phyloP scores from a whole-genome alignment of 2,113 vertebrate genomes.

The Archilochus colubris region DNA sequence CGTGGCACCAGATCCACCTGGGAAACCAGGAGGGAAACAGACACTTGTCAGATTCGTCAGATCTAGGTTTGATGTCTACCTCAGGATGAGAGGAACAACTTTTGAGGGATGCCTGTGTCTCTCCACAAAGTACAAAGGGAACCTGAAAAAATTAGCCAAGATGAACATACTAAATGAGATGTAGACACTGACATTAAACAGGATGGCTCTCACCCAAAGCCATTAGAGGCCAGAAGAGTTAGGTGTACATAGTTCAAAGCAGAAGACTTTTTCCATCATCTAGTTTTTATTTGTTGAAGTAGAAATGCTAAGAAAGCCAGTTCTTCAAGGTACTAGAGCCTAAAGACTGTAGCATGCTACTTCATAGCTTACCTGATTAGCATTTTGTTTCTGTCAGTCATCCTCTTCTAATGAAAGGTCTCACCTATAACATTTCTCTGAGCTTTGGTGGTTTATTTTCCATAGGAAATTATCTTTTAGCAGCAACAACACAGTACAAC shows the following conservation, averaged over 20 bases:
- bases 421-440: background rate
- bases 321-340: background rate
- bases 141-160: background rate
- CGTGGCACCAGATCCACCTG: background rate
- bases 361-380: slow-evolving; percentile 3
- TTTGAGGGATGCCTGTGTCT: background rate
- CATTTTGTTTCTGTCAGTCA: background rate
- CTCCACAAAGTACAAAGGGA: background rate
- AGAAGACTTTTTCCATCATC: background rate
- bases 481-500: background rate
- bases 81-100: fast-evolving
- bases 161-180: background rate
- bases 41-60: background rate
- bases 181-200: background rate
- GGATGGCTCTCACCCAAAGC: background rate
- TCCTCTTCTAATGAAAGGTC: background rate
- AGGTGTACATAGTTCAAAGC: background rate
- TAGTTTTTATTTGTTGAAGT: background rate
- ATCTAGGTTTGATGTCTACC: background rate
- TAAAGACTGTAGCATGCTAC: background rate
- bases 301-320: background rate
- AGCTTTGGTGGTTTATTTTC: background rate
- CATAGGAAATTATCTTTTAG: background rate
- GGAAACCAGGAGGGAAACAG: background rate
- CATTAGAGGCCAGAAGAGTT: background rate